Evolutionary conservation across 2,113 vertebrate species (phyloP).

Genomic region (Romanogobio albipinnatus): DNA sequence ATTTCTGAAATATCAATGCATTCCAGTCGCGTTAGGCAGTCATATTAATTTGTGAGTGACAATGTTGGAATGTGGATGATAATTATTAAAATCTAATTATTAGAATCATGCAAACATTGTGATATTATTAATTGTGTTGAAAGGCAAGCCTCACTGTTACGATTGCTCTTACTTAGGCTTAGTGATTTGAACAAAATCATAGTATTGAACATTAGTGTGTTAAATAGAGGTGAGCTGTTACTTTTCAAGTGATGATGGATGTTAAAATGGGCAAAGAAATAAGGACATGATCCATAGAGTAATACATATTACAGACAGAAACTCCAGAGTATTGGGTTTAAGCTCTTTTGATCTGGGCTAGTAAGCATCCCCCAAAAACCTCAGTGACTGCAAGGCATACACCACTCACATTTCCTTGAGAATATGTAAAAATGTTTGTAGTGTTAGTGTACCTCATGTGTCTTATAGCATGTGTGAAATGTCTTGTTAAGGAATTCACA

Average conservation of each 20-base stretch:
- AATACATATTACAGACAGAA: not conserved
- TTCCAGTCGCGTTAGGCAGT: not conserved
- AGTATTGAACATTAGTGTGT: too few species aligned
- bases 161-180: not conserved
- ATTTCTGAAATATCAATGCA: slow-evolving; percentile 44
- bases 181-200: not conserved
- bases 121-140: too few species aligned
- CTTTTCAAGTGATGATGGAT: not conserved
- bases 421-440: not conserved
- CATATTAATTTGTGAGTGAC: slow-evolving; percentile 43
- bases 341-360: not conserved
- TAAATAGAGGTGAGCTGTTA: too few species aligned
- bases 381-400: not conserved
- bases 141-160: not conserved
- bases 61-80: slow-evolving; percentile 39
- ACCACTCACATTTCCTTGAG: not conserved
- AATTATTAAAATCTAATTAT: slow-evolving; percentile 52
- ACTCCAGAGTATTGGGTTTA: not conserved
- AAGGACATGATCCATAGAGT: not conserved
- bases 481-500: not conserved
- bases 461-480: not conserved
- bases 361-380: not conserved
- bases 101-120: not conserved
- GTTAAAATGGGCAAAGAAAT: not conserved
- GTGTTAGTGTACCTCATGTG: not conserved